Evolutionary conservation across 2,113 vertebrate genomes (phyloP), one percentile per base, ranked within the genome.

Genomic region (Ceuthmochares aereus): DNA sequence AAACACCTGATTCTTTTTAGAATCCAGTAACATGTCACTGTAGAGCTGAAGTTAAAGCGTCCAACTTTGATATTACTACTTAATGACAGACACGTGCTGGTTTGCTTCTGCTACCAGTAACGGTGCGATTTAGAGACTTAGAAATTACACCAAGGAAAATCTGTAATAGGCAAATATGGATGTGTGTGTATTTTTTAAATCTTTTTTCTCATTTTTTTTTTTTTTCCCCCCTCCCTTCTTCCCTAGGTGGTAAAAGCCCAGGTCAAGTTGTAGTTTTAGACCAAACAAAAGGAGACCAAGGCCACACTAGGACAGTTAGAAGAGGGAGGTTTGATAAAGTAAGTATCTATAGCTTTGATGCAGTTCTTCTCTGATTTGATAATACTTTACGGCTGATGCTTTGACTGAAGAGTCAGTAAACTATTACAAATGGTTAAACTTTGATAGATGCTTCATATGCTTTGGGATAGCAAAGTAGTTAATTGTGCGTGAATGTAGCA

Each of bases 311-410:
- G 78, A 97, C 97, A 62, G 98, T 99, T 93, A 98, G 98, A 97
- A 98, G 98, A 91, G 98, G 98, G 83, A 97, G 98, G 93, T 98
- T 99, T 96, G 99, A 99, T 32, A 99, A 99, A 98, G 99, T 99
- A 98, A 98, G 98, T 97, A 76, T 88, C 52, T 89, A 3, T 56
- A 74, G 37, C 82, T 80, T 89, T 82, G 30, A 60, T 79, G 55
- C n/a, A 76, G 42, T 92, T 63, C 34, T 82, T 91, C 26, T 32
- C 69, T 84, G 45, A 63, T 82, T 86, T 58, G 12, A 66, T 68
- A 34, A 45, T 95, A 14, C 51, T 23, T 88, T 89, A 81, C 26
- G 86, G 85, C 88, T 91, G 32, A 78, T 93, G 36, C 32, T 84
- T 87, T 58, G 18, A 59, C 20, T 95, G 68, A 87, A 79, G 49